Conservation (phyloP, 2,113 vertebrate species). For the Lathamus discolor region DNA sequence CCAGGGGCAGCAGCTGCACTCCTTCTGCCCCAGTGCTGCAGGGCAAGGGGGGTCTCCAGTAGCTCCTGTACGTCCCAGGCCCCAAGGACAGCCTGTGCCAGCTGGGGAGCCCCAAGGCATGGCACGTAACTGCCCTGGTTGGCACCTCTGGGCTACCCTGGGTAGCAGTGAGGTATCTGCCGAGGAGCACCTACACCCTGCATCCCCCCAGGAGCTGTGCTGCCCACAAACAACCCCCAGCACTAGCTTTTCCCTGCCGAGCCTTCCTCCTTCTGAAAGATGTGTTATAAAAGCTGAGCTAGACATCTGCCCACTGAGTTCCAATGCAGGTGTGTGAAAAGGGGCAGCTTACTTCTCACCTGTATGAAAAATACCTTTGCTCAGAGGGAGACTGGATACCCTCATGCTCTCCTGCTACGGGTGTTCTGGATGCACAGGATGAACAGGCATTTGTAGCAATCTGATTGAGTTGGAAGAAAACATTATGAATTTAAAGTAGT, state of each 20-base stretch:
- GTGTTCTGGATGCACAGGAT: conserved; percentile 39
- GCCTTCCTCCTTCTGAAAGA: not conserved
- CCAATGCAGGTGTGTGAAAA: not conserved
- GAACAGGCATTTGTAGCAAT: conserved; percentile 40
- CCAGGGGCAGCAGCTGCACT: not conserved
- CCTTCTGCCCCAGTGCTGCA: not conserved
- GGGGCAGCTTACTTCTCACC: conserved; percentile 4
- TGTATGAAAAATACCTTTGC: conserved; percentile 29
- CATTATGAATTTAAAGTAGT: conserved; percentile 26
- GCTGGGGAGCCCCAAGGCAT: not conserved
- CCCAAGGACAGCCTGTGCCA: not conserved
- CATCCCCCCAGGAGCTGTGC: accelerated
- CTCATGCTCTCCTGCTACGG: not conserved
- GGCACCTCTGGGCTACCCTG: accelerated
- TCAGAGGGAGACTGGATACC: conserved; percentile 9
- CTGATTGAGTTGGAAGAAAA: conserved; percentile 28
- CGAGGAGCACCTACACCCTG: not conserved
- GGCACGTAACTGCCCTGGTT: not conserved
- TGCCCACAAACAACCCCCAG: not conserved
- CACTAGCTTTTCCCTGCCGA: not conserved
- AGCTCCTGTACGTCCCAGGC: not conserved
- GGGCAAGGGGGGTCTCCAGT: not conserved
- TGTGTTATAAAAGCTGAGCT: not conserved
- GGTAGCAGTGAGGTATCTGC: not conserved
- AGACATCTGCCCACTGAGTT: not conserved